These are phyloP conservation scores for Masnerella sp. DNA, from an alignment of 2,888 invertebrate genomes.

Conservation along the genomic window DNA sequence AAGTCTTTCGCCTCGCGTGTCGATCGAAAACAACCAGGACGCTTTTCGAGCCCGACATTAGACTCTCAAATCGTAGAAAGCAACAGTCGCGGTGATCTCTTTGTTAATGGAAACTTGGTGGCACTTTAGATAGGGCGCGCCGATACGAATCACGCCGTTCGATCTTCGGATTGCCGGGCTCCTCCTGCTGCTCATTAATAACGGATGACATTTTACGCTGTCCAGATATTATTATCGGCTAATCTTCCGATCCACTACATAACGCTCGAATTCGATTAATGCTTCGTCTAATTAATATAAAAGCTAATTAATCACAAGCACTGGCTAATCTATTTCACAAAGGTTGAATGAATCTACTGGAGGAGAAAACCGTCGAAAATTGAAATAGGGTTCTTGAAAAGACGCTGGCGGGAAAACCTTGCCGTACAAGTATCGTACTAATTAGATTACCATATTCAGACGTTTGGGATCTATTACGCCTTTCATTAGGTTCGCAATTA, in stretches of 20 bases:
- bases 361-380: too few species aligned
- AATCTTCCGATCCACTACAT: neutral
- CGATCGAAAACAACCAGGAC: conserved; percentile 54
- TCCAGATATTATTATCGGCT: conserved; percentile 4
- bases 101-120: conserved; percentile 48
- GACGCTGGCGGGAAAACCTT: too few species aligned
- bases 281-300: too few species aligned
- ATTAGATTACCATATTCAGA: too few species aligned
- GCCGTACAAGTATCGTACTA: too few species aligned
- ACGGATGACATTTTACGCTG: conserved; percentile 6
- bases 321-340: too few species aligned
- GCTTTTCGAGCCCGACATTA: conserved; percentile 67
- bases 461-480: too few species aligned
- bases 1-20: conserved; percentile 41
- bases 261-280: neutral
- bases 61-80: conserved; percentile 77
- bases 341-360: too few species aligned
- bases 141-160: conserved; percentile 40
- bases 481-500: too few species aligned
- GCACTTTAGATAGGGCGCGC: conserved; percentile 30
- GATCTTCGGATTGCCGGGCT: conserved; percentile 21
- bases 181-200: conserved; percentile 28
- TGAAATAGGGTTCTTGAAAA: too few species aligned
- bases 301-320: too few species aligned
- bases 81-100: conserved; percentile 65